phyloP scores from a whole-genome alignment of 2,797 vertebrate species.

The Halcyon chelicuti region DNA sequence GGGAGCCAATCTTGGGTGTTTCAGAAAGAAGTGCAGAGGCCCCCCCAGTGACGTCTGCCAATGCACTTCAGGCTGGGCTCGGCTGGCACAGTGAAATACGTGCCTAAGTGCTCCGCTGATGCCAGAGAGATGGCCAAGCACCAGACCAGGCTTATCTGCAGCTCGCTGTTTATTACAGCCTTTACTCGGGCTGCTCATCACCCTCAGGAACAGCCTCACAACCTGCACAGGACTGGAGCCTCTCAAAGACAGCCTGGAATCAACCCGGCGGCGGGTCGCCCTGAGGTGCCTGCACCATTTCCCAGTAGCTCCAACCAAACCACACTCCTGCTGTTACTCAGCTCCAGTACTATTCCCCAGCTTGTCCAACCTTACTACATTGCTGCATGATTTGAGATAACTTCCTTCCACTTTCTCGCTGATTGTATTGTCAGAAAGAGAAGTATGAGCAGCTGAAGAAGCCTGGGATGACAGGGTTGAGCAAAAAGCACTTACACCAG shows the following conservation, averaged over 20 bases:
- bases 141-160: not conserved
- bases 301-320: rapidly evolving
- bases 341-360: not conserved
- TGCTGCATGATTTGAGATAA: not conserved
- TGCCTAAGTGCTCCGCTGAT: not conserved
- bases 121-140: not conserved
- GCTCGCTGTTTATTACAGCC: not conserved
- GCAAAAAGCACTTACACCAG: not conserved
- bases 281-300: rapidly evolving
- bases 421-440: not conserved
- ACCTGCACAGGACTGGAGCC: not conserved
- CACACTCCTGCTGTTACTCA: not conserved
- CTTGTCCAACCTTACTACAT: not conserved
- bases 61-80: not conserved
- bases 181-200: not conserved
- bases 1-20: not conserved
- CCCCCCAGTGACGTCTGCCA: not conserved
- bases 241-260: not conserved
- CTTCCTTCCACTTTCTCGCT: not conserved
- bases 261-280: not conserved
- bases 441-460: not conserved
- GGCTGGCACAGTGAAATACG: not conserved
- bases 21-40: too few species aligned
- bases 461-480: not conserved
- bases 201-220: not conserved